phyloP scores from a whole-genome alignment of 1,140 invertebrate genomes.

The Drosophila pallidifrons region DNA sequence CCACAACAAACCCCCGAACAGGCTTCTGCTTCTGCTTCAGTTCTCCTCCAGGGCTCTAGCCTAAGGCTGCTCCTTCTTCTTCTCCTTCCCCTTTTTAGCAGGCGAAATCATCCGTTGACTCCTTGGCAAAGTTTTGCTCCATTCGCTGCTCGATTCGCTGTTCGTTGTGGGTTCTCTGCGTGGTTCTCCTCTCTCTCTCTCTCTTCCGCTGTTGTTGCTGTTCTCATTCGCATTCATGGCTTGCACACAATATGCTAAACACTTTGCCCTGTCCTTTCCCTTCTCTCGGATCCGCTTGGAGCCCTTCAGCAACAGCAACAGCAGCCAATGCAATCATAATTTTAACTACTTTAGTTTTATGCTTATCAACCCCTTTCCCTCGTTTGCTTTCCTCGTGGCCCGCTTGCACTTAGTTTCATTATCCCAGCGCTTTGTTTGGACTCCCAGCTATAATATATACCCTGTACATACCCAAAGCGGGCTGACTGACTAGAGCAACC shows the following conservation, averaged over 20 bases:
- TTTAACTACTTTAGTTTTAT: slow-evolving; percentile 81
- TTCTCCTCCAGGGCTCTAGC: not conserved
- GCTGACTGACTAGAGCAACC: too few relatives aligned
- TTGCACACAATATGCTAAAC: slow-evolving; percentile 73
- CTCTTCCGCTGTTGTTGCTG: too few relatives aligned
- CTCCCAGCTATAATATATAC: not conserved
- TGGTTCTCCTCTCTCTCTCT: not conserved
- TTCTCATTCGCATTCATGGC: slow-evolving; percentile 73
- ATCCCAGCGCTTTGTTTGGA: slow-evolving; percentile 66
- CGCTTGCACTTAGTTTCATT: slow-evolving; percentile 71
- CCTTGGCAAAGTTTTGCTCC: slow-evolving; percentile 22
- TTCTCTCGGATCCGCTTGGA: not conserved
- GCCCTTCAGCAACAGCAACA: slow-evolving; percentile 2
- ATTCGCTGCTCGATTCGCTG: slow-evolving; percentile 10
- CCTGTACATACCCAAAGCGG: not conserved
- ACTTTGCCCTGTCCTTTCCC: slow-evolving; percentile 21
- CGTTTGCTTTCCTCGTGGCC: slow-evolving; percentile 9
- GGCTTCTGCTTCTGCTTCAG: not conserved
- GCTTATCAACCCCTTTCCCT: slow-evolving; percentile 32
- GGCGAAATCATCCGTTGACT: not conserved
- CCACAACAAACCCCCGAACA: slow-evolving; percentile 59
- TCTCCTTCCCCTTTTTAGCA: not conserved
- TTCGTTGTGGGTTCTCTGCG: slow-evolving; percentile 6
- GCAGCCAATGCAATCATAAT: slow-evolving; percentile 78
- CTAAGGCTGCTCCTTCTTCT: not conserved